Conservation (phyloP, 1,140 invertebrate species). For the Phthorimaea operculella region DNA sequence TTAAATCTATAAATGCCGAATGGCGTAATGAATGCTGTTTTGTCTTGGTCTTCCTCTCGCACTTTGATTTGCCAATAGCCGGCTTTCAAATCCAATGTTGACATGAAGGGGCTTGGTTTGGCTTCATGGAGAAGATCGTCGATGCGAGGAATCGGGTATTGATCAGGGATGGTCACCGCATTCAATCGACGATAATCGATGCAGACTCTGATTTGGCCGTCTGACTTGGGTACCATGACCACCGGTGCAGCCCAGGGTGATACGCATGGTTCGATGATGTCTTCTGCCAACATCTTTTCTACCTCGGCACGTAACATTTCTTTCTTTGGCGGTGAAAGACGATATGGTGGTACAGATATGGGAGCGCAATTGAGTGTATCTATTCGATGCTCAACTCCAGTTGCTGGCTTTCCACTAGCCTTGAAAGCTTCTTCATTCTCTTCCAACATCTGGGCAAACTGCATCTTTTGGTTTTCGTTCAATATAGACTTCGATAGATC, state of each 20-base stretch:
- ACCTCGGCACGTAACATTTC: no score
- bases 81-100: constrained; percentile 33
- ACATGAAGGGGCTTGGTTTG: constrained; percentile 23
- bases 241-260: constrained; percentile 37
- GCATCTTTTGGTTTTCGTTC: no score
- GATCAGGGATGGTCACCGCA: constrained; percentile 26
- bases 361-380: no score
- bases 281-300: no score
- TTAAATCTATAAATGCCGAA: not conserved
- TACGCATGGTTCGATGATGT: constrained; percentile 2
- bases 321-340: no score
- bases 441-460: no score
- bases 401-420: no score
- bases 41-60: constrained; percentile 16
- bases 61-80: constrained; percentile 37
- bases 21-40: constrained; percentile 23
- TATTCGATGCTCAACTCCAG: no score
- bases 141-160: constrained; percentile 56
- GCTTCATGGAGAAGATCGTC: constrained; percentile 45
- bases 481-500: no score
- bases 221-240: constrained; percentile 34
- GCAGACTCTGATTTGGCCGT: constrained; percentile 26
- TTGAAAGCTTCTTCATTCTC: no score
- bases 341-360: no score
- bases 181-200: constrained; percentile 38